phyloP scores from a whole-genome alignment of 2,797 vertebrate genomes.

The Antrozous pallidus region DNA sequence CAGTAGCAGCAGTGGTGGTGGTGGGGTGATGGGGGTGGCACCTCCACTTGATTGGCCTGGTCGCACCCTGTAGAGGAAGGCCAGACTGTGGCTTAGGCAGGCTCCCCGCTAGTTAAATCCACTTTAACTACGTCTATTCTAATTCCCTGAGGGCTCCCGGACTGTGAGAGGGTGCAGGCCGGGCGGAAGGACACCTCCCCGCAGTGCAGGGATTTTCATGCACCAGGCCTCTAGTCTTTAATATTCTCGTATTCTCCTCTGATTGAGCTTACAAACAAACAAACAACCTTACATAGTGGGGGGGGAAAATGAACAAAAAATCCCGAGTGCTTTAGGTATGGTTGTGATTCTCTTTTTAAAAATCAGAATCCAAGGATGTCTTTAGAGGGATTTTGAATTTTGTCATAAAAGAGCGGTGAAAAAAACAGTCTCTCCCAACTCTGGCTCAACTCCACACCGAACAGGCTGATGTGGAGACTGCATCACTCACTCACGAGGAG shows the following conservation, averaged over 20 bases:
- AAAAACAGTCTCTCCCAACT: not conserved
- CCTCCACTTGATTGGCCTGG: too few relatives aligned
- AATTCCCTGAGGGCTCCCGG: too few relatives aligned
- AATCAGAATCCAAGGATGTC: not conserved
- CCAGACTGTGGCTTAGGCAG: too few relatives aligned
- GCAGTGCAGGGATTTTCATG: too few relatives aligned
- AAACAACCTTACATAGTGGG: not conserved
- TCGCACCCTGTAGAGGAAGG: too few relatives aligned
- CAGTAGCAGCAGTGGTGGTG: too few relatives aligned
- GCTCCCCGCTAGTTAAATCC: too few relatives aligned
- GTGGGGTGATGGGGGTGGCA: too few relatives aligned
- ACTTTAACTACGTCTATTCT: too few relatives aligned
- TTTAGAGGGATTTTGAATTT: not conserved
- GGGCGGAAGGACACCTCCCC: too few relatives aligned
- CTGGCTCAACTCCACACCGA: not conserved
- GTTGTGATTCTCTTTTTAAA: not conserved
- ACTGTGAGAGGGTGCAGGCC: too few relatives aligned
- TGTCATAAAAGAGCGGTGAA: not conserved
- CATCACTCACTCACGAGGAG: not conserved
- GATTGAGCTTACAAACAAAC: constrained; percentile 14
- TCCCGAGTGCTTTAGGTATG: not conserved
- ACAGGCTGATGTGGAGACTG: not conserved
- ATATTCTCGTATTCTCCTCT: not conserved
- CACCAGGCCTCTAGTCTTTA: not conserved
- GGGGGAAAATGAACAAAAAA: not conserved